Evolutionary conservation across 2,113 vertebrate genomes (phyloP).

Genomic region (Lepus europaeus): DNA sequence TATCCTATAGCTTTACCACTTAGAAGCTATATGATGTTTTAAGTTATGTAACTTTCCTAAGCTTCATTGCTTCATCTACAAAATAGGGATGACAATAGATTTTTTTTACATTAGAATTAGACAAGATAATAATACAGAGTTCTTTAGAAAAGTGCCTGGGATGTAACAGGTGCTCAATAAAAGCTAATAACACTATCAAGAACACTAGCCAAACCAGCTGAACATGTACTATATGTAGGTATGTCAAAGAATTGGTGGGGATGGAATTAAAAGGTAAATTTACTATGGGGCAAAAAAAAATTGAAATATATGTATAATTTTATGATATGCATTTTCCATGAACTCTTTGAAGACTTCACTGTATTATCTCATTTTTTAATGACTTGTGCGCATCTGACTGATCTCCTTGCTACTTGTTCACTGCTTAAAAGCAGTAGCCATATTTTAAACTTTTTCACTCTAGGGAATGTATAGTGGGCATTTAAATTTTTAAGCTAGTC

Average conservation of each 20-base stretch:
- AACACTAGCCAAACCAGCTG: not conserved
- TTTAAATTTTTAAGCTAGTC: not conserved
- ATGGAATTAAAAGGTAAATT: no score
- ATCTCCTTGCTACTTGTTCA: not conserved
- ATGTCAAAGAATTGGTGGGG: no score
- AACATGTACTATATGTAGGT: not conserved
- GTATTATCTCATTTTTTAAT: not conserved
- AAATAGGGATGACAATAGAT: not conserved
- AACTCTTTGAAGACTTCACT: no score
- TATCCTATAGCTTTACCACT: not conserved
- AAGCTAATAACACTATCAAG: not conserved
- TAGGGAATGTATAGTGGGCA: not conserved
- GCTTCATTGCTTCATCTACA: constrained; percentile 23
- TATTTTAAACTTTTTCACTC: not conserved
- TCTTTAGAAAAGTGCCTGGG: not conserved
- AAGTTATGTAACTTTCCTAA: not conserved
- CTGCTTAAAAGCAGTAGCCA: not conserved
- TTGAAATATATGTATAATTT: no score
- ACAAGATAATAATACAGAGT: not conserved
- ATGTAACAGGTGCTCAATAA: not conserved
- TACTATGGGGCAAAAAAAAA: no score
- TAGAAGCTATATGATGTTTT: not conserved
- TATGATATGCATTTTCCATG: no score
- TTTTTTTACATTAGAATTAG: constrained; percentile 2
- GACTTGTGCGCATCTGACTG: not conserved